Conservation (phyloP, 1,140 invertebrate species). For the Hesperophylax magnus region DNA sequence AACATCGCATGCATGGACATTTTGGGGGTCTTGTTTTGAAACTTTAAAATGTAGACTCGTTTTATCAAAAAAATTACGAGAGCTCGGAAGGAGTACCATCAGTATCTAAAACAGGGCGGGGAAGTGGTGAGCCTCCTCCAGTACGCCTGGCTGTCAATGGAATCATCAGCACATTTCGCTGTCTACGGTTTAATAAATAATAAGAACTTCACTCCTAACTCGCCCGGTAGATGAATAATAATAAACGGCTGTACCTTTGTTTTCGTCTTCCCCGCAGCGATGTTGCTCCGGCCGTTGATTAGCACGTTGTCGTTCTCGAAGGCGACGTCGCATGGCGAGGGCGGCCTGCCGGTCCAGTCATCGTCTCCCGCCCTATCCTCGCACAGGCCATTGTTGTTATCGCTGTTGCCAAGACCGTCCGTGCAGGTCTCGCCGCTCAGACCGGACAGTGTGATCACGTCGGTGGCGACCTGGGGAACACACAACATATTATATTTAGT, state of each 20-base stretch:
- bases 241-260: slow-evolving; percentile 38
- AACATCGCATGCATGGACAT: too few species aligned
- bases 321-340: slow-evolving; percentile 84
- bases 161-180: too few species aligned
- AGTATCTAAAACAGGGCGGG: too few species aligned
- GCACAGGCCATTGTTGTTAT: slow-evolving; percentile 61
- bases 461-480: slow-evolving; percentile 75
- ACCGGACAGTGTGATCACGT: slow-evolving; percentile 66
- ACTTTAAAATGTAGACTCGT: too few species aligned
- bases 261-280: slow-evolving; percentile 51
- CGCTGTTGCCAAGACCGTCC: slow-evolving; percentile 68
- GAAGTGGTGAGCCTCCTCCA: too few species aligned
- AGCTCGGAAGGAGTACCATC: too few species aligned
- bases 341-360: slow-evolving; percentile 75
- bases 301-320: slow-evolving; percentile 92
- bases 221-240: neutral
- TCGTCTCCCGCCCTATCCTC: slow-evolving; percentile 64
- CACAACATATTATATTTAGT: slow-evolving; percentile 36
- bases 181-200: too few species aligned
- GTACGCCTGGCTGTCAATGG: too few species aligned
- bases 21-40: too few species aligned
- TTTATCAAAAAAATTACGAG: too few species aligned
- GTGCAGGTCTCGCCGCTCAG: slow-evolving; percentile 66
- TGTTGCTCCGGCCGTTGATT: slow-evolving; percentile 79
- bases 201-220: too few species aligned